Conservation (phyloP, 2,113 vertebrate species). For the Charadrius vociferus region DNA sequence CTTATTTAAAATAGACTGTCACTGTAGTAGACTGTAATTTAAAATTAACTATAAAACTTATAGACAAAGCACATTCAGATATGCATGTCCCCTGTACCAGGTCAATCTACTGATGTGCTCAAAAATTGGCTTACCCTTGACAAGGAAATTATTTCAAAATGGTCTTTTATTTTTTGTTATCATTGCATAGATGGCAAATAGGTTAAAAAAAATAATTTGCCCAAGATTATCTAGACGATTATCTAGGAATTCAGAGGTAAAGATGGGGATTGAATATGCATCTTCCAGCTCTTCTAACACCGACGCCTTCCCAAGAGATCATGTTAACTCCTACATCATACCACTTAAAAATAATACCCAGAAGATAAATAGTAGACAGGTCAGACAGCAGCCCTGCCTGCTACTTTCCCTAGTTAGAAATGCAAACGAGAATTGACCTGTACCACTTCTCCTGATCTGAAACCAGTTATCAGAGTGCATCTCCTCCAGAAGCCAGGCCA, state of each 20-base stretch:
- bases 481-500: slow-evolving; percentile 63
- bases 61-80: background rate
- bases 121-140: background rate
- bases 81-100: accelerated
- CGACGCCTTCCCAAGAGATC: background rate
- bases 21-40: background rate
- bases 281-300: background rate
- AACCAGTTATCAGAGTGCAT: slow-evolving; percentile 62
- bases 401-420: slow-evolving; percentile 54
- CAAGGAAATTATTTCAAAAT: background rate
- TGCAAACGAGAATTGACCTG: slow-evolving; percentile 66
- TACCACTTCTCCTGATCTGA: slow-evolving; percentile 49
- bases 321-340: background rate
- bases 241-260: background rate
- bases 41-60: background rate
- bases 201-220: background rate
- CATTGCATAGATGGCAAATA: background rate
- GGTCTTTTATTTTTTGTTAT: background rate
- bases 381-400: slow-evolving; percentile 46
- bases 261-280: background rate
- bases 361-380: slow-evolving; percentile 46
- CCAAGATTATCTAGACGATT: background rate
- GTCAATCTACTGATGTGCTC: background rate
- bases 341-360: background rate
- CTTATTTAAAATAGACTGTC: background rate